phyloP scores from a whole-genome alignment of 2,797 vertebrate genomes.

The Lithobates pipiens region DNA sequence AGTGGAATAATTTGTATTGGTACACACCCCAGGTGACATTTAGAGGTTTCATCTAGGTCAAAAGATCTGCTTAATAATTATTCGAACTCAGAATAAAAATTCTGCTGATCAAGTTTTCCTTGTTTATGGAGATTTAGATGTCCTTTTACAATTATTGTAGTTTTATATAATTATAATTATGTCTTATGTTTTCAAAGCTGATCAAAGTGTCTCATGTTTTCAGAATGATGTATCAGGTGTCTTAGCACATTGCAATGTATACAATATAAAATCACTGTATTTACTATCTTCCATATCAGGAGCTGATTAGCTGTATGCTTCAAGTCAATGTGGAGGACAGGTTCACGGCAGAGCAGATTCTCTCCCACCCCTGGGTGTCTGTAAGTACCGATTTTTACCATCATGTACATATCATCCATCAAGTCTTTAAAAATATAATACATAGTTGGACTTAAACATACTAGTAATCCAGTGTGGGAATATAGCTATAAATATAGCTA shows the following conservation, averaged over 20 bases:
- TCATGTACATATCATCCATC: too few species aligned
- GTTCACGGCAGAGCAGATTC: conserved; percentile 89
- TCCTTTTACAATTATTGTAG: background rate
- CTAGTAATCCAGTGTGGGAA: too few species aligned
- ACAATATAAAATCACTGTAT: background rate
- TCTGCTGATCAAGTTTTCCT: background rate
- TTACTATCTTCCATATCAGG: conserved; percentile 72
- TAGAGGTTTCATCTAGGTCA: too few species aligned
- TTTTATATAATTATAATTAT: background rate
- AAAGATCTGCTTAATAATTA: too few species aligned
- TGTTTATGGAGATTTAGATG: background rate
- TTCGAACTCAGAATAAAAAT: background rate
- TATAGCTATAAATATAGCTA: too few species aligned
- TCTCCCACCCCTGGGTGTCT: conserved; percentile 94
- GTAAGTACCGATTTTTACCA: conserved; percentile 73
- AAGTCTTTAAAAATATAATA: too few species aligned
- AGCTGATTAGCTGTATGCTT: conserved; percentile 94
- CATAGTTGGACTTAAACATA: background rate
- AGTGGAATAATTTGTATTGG: too few species aligned
- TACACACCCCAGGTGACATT: too few species aligned
- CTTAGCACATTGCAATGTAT: too few species aligned
- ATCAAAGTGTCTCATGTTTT: background rate
- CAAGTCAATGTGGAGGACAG: conserved; percentile 90
- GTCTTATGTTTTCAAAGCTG: background rate
- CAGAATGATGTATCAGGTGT: background rate